Conservation (phyloP, 2,888 invertebrate genomes). For the Phorcus lineatus region DNA sequence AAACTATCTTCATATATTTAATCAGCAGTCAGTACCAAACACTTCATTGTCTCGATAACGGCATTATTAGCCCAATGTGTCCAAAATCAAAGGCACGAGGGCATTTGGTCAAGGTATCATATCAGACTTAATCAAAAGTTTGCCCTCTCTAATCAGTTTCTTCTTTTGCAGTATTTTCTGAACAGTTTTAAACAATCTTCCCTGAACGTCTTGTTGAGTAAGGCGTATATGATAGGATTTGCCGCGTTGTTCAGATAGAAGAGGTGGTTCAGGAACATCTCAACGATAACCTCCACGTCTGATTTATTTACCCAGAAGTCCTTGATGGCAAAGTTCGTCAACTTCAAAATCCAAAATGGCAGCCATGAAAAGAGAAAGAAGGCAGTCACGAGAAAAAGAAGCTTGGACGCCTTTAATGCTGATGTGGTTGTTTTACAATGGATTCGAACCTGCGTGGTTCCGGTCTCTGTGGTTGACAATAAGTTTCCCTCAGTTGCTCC, state of each 20-base stretch:
- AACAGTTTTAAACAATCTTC: constrained; percentile 21
- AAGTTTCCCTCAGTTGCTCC: not conserved
- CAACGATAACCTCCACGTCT: constrained; percentile 21
- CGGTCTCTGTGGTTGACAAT: not conserved
- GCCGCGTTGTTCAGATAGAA: constrained; percentile 50
- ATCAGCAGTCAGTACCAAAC: too few relatives aligned
- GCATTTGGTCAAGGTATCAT: too few relatives aligned
- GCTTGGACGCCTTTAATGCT: constrained; percentile 48
- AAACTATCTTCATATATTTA: too few relatives aligned
- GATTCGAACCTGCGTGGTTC: not conserved
- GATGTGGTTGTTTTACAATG: not conserved
- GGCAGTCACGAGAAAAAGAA: constrained; percentile 48
- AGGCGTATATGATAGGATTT: constrained; percentile 49
- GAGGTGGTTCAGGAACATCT: constrained; percentile 40
- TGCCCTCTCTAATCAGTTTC: too few relatives aligned
- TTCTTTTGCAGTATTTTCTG: not conserved
- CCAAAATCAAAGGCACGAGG: too few relatives aligned
- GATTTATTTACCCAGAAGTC: constrained; percentile 27
- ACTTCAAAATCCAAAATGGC: constrained; percentile 44
- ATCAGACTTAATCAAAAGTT: too few relatives aligned
- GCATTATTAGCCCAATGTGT: too few relatives aligned
- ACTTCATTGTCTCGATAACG: too few relatives aligned
- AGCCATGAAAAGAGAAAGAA: constrained; percentile 50
- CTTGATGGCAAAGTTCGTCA: constrained; percentile 20
- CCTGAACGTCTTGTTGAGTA: constrained; percentile 45